Evolutionary conservation across 92 coral and sea anemone genomes (phyloP), one percentile per base, ranked within the genome.

Genomic region (Plumapathes pennacea): DNA sequence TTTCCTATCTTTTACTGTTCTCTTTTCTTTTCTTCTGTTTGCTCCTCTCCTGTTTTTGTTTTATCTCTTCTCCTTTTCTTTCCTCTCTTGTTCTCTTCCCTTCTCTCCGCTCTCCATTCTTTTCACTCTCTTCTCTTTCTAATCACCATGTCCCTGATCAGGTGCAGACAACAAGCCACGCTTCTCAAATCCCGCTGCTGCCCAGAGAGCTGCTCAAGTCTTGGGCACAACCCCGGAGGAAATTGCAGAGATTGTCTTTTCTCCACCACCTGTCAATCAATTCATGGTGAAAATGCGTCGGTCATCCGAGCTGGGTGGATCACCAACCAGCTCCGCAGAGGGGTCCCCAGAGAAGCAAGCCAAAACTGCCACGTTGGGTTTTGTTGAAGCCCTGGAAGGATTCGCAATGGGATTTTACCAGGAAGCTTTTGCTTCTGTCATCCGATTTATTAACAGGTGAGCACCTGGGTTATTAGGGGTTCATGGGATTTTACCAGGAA

Each of bases 231-330:
- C 94, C 39, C 85, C 57, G 9, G 94, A 88, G 23, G 98, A 92
- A 34, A 75, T 92, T 32, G 58, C 96, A 1, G 98, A 92, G 59
- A 83, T 92, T 47, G 84, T 92, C 58, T 92, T 92, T 61, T 96
- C 98, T 8, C 98, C 98, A 21, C 98, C 98, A 24, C 66, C 89
- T 54, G 80, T 92, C 74, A 92, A 86, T 66, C 98, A 92, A 65
- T 88, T 88, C 54, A 65, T 88, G 18, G 74, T 88, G 18, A 72
- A 94, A 49, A 81, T 89, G 77, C 76, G 98, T 10, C 80, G 84
- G 25, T 25, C 69, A 4, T 50, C 67, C 45, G 53, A 53, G 13
- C 43, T 68, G 64, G n/a, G n/a, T n/a, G 47, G 82, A 10, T 74
- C 78, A 13, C 79, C 88, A 25, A 32, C 89, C 17, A 66, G 84